These are phyloP conservation scores for Canis aureus DNA, from an alignment of 2,113 vertebrate genomes.

Conservation along the genomic window DNA sequence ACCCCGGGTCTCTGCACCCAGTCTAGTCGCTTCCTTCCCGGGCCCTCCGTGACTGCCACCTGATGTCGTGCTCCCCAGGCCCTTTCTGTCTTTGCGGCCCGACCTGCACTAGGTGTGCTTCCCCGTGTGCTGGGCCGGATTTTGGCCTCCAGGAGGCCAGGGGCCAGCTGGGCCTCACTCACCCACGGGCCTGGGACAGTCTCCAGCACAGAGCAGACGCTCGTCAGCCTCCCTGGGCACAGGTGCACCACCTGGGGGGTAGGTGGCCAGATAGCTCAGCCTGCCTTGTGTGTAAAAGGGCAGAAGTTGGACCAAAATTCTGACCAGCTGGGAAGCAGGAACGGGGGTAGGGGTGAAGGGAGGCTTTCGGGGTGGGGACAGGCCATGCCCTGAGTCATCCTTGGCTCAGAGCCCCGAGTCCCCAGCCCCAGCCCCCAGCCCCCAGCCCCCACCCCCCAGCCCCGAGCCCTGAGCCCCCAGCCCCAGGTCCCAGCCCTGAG, in stretches of 20 bases:
- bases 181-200: fast-evolving
- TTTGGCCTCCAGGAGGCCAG: fast-evolving
- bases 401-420: fast-evolving
- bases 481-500: too few relatives aligned
- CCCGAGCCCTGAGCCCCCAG: too few relatives aligned
- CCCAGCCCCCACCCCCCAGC: too few relatives aligned
- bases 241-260: fast-evolving
- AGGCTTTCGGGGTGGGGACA: not conserved
- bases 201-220: not conserved
- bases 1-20: not conserved
- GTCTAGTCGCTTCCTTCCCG: not conserved
- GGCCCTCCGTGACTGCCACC: not conserved
- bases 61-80: fast-evolving
- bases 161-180: not conserved
- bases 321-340: not conserved
- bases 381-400: not conserved
- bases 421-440: too few relatives aligned
- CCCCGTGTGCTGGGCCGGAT: too few relatives aligned
- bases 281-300: not conserved
- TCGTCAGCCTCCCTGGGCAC: not conserved
- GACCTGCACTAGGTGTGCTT: too few relatives aligned
- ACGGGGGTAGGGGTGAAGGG: fast-evolving
- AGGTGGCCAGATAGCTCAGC: fast-evolving
- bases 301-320: fast-evolving
- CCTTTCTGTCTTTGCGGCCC: too few relatives aligned